phyloP scores from a whole-genome alignment of 2,113 vertebrate genomes.

The Halichoeres trimaculatus region DNA sequence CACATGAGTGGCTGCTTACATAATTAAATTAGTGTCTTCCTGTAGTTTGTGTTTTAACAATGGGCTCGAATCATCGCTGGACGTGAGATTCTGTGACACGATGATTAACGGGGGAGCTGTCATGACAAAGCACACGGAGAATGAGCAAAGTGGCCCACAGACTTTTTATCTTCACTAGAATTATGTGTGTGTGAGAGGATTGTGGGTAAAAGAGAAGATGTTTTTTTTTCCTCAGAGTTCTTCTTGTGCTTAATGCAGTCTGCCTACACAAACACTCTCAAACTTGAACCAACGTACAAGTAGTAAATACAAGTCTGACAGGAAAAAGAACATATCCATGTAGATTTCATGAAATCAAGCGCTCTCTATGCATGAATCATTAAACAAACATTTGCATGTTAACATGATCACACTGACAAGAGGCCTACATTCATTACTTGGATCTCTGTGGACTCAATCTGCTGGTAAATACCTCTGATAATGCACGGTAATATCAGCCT shows the following conservation, averaged over 20 bases:
- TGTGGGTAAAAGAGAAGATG: constrained; percentile 8
- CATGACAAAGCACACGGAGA: constrained; percentile 23
- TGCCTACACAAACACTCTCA: constrained; percentile 30
- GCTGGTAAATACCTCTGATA: constrained; percentile 54
- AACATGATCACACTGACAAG: constrained; percentile 11
- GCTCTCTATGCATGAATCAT: constrained; percentile 23
- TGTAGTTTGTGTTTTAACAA: no score
- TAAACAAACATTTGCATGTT: constrained; percentile 32
- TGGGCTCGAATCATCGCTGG: no score
- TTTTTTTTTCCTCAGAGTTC: constrained; percentile 9
- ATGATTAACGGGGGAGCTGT: constrained; percentile 7
- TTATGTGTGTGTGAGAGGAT: no score
- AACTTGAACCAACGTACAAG: constrained; percentile 13
- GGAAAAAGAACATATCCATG: constrained; percentile 15
- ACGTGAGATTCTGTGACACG: constrained; percentile 17
- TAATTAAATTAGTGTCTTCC: constrained; percentile 7
- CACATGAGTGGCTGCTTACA: constrained; percentile 22
- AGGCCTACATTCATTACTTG: constrained; percentile 28
- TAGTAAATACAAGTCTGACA: constrained; percentile 3
- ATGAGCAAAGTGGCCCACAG: constrained; percentile 5
- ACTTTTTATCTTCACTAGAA: no score
- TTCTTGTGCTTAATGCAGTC: neutral
- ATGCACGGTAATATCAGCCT: constrained; percentile 50
- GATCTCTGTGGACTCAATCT: constrained; percentile 43
- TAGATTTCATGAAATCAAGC: constrained; percentile 36